Evolutionary conservation across 2,888 invertebrate species (phyloP), one percentile per base, ranked within the genome.

Genomic region (Drosophila tanythrix): DNA sequence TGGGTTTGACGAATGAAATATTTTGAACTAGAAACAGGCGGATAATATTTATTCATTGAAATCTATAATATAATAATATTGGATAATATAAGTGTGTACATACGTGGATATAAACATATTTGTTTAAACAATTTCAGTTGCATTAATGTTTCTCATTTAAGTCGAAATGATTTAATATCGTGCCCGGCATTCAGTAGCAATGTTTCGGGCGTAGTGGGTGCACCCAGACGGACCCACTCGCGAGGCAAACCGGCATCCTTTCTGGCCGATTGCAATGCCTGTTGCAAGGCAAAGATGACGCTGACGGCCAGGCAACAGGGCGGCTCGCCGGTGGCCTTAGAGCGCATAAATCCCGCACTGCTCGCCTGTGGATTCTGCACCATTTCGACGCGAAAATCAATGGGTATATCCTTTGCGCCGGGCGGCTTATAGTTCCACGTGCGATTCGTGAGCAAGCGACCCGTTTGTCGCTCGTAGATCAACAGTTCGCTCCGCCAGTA

Each of bases 361-460:
- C 96, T 80, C 0, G 94, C 93, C 29, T 95, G 94, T 79, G 65
- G 75, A 31, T 96, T 95, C 79, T 95, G 95, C 21, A 95, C 93
- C 67, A 97, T 94, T 76, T 95, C 95, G 2, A 97, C 93, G 71
- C 96, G 94, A 79, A 97, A 96, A 91, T 97, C 96, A 18, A 95
- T 94, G 0, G 97, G 97, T 83, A 97, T 96, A 82, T 97, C 97
- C 88, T 96, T 96, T 2, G 95, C 94, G 0, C 96, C 96, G 0
- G 97, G 96, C 8, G 95, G 95, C 82, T 96, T 96, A 86, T 97
- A 97, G 60, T 94, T 96, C 97, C 97, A 98, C 2, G 97, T 97
- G 52, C 96, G 94, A 83, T 96, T 95, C 5, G 97, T 97, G 4
- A 96, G 93, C 6, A 97, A 90, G 79, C 94, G 94, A 0, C 97